A percentile compares a stretch with the other conserved stretches of the same genome.
phyloP scores from a whole-genome alignment of 2,113 vertebrate species.

The Hemibagrus wyckioides region DNA sequence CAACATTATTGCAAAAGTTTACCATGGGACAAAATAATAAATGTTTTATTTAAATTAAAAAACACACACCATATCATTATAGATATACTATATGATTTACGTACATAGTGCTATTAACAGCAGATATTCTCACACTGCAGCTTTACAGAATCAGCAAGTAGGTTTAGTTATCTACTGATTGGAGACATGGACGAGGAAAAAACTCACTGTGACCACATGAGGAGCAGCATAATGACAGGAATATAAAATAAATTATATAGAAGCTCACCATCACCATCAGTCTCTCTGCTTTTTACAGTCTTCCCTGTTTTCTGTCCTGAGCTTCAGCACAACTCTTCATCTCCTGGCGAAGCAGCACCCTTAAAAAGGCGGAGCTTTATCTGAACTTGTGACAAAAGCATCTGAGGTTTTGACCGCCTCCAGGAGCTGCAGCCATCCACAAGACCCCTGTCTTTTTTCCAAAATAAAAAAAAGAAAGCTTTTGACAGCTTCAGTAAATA shows the following conservation, averaged over 20 bases:
- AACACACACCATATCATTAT: background rate
- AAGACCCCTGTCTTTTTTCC: background rate
- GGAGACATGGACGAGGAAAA: background rate
- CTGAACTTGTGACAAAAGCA: slow-evolving; percentile 9
- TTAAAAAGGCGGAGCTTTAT: background rate
- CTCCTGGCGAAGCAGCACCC: background rate
- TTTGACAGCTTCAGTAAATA: background rate
- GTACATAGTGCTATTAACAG: background rate
- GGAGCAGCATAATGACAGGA: background rate
- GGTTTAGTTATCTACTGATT: background rate
- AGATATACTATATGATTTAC: background rate
- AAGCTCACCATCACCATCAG: background rate
- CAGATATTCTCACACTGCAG: background rate
- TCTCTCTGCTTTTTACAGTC: background rate
- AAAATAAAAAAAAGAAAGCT: too few relatives aligned
- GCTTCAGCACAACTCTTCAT: background rate
- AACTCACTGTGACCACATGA: background rate
- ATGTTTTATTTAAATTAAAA: background rate
- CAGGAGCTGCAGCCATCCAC: background rate
- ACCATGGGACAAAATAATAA: background rate
- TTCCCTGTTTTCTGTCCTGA: background rate
- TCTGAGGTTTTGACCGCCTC: background rate
- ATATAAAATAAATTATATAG: background rate
- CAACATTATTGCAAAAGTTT: background rate
- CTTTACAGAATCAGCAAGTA: background rate